Evolutionary conservation across 2,888 invertebrate species (phyloP), one percentile per base, ranked within the genome.

Genomic region (Proisotoma minuta): DNA sequence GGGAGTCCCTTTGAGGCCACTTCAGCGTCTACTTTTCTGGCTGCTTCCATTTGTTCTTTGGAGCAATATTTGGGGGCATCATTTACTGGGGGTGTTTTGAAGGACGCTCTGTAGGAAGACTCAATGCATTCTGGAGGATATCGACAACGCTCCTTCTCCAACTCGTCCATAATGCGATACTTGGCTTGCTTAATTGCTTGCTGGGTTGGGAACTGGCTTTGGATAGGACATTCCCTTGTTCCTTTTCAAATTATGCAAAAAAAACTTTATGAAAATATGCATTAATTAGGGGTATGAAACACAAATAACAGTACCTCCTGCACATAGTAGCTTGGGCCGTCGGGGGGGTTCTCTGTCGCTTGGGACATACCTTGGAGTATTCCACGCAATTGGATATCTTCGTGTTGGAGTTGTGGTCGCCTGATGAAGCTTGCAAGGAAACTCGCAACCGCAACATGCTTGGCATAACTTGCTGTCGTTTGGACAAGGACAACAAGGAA

Each of bases 351-450:
- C 65, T 26, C 71, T 39, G 2, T 72, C 72, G 34, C 72, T 61
- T 1, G 72, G 71, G 29, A 73, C 66, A 50, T 70, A 73, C 23
- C 72, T 56, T 2, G 73, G 72, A 20, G 69, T 66, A 15, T 62
- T 63, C 59, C 68, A 59, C 10, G 60, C 48, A 48, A 71, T 71
- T 0, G 72, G 72, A 48, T 73, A 73, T 48, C 64, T 68, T 54
- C 73, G 52, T 3, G 63, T 60, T 2, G 73, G 73, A 18, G 68
- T 70, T 2, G 71, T 65, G 0, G 72, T 60, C 1, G 70, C 73
- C 59, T 68, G 69, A 51, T 73, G 72, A 8, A 73, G 52, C 62
- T 71, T 72, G 54, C 73, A 73, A 4, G 71, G 72, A 52, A 62
- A 70, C 47, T 72, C 73, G 51, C 70, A 69, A 0, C 63, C 69